phyloP scores from a whole-genome alignment of 2,797 vertebrate species.

The Eidolon dupreanum region DNA sequence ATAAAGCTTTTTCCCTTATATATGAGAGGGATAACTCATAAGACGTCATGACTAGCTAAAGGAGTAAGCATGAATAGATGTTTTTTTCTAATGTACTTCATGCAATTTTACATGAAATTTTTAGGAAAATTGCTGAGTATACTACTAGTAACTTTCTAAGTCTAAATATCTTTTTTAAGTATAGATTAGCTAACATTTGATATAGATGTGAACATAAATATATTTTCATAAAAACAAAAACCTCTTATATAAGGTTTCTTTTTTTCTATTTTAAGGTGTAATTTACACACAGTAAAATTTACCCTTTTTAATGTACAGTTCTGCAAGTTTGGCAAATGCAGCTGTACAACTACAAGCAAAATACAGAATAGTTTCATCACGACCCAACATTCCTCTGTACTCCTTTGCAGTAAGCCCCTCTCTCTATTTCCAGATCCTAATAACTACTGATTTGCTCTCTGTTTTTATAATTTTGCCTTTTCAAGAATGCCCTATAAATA shows the following conservation, averaged over 20 bases:
- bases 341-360: not conserved
- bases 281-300: not conserved
- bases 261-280: not conserved
- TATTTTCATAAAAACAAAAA: slow-evolving; percentile 37
- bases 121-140: not conserved
- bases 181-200: not conserved
- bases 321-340: not conserved
- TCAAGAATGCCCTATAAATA: not conserved
- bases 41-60: not conserved
- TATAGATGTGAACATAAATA: not conserved
- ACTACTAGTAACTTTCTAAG: not conserved
- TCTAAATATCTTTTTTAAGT: not conserved
- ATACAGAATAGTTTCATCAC: not conserved
- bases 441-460: not conserved
- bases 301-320: not conserved
- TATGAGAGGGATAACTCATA: not conserved
- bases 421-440: not conserved
- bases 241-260: not conserved
- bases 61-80: not conserved
- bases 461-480: not conserved
- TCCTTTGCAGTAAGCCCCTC: not conserved
- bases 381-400: too few relatives aligned
- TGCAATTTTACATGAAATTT: slow-evolving; percentile 16
- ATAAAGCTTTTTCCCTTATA: not conserved
- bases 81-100: not conserved